Percentiles rank a stretch among this genome's conserved stretches.
These are phyloP conservation scores for Pangasianodon hypophthalmus DNA, from an alignment of 2,113 vertebrate species.

Conservation along the genomic window DNA sequence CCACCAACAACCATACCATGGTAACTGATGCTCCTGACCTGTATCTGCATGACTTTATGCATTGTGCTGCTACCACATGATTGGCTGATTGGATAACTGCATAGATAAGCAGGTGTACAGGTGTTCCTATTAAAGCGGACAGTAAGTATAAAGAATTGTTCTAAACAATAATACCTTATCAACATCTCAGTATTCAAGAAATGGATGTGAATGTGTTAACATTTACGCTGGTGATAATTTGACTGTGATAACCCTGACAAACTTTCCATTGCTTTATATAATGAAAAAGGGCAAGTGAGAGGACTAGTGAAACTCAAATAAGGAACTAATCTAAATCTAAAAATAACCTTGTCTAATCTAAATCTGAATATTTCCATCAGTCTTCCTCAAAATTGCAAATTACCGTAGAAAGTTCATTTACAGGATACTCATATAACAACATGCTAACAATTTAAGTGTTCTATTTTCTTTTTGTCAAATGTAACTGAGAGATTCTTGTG, in stretches of 20 bases:
- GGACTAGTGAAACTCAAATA: background rate
- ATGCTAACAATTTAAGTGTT: background rate
- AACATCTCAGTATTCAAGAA: background rate
- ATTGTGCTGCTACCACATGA: no score
- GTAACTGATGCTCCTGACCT: no score
- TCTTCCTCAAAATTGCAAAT: background rate
- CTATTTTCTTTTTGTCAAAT: background rate
- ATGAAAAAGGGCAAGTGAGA: background rate
- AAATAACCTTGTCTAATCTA: background rate
- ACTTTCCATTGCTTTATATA: background rate
- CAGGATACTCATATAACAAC: background rate
- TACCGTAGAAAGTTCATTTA: background rate
- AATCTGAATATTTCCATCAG: background rate
- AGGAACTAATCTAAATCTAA: background rate
- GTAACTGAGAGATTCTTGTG: background rate
- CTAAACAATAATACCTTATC: no score
- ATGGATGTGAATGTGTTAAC: background rate
- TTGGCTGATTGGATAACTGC: no score
- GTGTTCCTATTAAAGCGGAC: no score
- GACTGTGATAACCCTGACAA: background rate
- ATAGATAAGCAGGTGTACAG: no score
- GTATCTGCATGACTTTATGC: no score
- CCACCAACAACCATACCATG: no score
- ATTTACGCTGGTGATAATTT: background rate
- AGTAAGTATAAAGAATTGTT: no score